Evolutionary conservation across 2,888 invertebrate species (phyloP).

Genomic region (Drosophila basisetae): DNA sequence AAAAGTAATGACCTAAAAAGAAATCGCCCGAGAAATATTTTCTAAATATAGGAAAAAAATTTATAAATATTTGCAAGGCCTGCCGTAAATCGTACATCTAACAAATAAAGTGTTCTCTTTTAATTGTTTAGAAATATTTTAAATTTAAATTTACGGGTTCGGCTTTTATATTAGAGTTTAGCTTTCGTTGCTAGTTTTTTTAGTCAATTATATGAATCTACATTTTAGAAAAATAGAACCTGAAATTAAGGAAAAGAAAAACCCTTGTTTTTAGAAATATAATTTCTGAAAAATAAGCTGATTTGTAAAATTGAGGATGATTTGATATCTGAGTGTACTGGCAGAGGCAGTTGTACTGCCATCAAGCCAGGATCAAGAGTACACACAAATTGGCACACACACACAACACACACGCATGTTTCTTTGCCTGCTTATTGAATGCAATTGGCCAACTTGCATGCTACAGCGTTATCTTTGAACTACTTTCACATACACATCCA

Average conservation of each 20-base stretch:
- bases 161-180: too few species aligned
- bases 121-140: too few species aligned
- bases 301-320: neutral
- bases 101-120: too few species aligned
- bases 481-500: conserved; percentile 6
- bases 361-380: conserved; percentile 39
- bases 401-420: conserved; percentile 19
- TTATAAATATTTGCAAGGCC: neutral
- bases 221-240: neutral
- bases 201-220: neutral
- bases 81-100: neutral
- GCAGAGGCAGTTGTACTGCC: neutral
- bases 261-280: neutral
- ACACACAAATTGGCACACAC: conserved; percentile 9
- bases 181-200: too few species aligned
- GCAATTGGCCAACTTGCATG: conserved; percentile 16
- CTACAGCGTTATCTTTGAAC: conserved; percentile 24
- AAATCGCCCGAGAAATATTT: neutral
- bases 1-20: neutral
- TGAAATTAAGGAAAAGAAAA: neutral
- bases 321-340: neutral
- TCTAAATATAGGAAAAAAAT: neutral
- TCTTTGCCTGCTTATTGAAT: conserved; percentile 7
- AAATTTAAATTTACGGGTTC: too few species aligned
- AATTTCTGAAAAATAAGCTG: neutral